phyloP scores from a whole-genome alignment of 2,113 vertebrate genomes.

The Python bivittatus region DNA sequence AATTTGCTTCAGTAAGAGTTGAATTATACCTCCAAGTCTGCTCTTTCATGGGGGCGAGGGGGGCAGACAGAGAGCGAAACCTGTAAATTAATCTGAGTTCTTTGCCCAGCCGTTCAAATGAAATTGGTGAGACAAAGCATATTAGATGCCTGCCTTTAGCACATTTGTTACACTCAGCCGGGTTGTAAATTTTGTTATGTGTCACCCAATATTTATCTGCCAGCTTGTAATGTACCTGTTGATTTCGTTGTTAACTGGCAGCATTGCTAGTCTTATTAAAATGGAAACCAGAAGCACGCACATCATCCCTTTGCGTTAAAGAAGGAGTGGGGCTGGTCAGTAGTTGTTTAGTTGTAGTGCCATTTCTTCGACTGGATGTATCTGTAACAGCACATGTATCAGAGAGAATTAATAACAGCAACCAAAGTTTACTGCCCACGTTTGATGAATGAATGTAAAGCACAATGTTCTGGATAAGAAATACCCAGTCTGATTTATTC shows the following conservation, averaged over 20 bases:
- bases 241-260: constrained; percentile 23
- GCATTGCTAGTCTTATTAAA: constrained; percentile 45
- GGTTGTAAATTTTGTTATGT: background rate
- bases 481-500: constrained; percentile 3
- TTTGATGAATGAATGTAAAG: constrained; percentile 12
- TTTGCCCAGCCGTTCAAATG: constrained; percentile 13
- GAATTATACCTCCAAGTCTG: background rate
- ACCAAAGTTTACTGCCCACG: constrained; percentile 20
- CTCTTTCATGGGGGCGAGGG: background rate
- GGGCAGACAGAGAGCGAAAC: background rate
- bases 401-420: constrained; percentile 8
- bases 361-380: constrained; percentile 29
- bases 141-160: constrained; percentile 16
- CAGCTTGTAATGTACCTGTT: constrained; percentile 45
- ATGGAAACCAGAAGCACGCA: constrained; percentile 1
- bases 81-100: constrained; percentile 31
- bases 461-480: background rate
- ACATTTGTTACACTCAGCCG: background rate
- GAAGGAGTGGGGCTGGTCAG: constrained; percentile 29
- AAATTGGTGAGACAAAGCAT: constrained; percentile 17
- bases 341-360: constrained; percentile 29
- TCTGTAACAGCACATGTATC: constrained; percentile 29
- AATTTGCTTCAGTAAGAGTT: background rate
- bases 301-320: constrained; percentile 19
- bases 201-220: constrained; percentile 18